A percentile compares a stretch with the other conserved stretches of the same genome.
These are phyloP conservation scores for Todiramphus chloris DNA, from an alignment of 2,113 vertebrate species.

Conservation along the genomic window DNA sequence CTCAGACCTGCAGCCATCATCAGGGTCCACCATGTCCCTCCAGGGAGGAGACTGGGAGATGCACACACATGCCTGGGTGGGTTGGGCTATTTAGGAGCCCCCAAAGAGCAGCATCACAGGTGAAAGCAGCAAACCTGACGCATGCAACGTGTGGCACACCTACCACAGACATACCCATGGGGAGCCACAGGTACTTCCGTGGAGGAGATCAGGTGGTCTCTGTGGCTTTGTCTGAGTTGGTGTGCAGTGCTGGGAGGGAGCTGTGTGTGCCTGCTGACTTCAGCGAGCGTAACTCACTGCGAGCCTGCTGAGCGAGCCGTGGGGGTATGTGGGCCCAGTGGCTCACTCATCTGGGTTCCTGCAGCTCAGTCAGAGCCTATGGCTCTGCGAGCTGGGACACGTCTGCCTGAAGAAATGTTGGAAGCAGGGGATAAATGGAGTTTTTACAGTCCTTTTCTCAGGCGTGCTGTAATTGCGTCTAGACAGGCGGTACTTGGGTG, in stretches of 20 bases:
- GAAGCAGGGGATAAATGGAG: not conserved
- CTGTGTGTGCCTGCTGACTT: no score
- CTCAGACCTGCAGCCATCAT: not conserved
- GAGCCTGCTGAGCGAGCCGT: not conserved
- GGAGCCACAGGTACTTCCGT: not conserved
- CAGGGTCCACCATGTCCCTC: no score
- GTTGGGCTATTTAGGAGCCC: not conserved
- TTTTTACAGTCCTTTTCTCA: slow-evolving; percentile 26
- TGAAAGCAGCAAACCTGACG: not conserved
- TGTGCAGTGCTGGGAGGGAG: rapidly evolving
- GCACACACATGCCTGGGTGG: rapidly evolving
- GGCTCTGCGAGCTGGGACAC: not conserved
- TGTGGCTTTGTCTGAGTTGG: rapidly evolving
- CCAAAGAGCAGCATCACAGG: not conserved
- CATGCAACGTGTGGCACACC: rapidly evolving
- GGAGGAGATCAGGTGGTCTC: not conserved
- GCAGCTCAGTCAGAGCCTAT: not conserved
- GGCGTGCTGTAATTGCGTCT: not conserved
- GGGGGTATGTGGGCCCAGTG: not conserved
- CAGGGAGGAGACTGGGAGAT: not conserved
- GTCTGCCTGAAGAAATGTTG: not conserved
- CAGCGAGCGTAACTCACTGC: rapidly evolving
- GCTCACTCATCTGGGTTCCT: not conserved
- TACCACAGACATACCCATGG: not conserved
- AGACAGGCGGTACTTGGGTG: slow-evolving; percentile 13